Conservation (phyloP, 2,888 invertebrate species). For the Meganola albula region DNA sequence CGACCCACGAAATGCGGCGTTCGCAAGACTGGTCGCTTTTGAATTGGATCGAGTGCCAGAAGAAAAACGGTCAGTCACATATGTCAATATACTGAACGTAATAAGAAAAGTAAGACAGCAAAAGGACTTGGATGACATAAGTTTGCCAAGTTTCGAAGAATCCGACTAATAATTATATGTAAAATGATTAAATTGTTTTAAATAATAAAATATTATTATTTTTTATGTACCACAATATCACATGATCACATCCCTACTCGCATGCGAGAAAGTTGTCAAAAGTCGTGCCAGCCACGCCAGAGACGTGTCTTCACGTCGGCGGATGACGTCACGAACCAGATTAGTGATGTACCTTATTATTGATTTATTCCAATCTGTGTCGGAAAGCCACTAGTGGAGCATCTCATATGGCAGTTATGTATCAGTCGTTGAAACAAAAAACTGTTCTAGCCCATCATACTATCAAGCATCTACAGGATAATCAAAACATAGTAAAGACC, state of each 20-base stretch:
- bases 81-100: conserved; percentile 8
- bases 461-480: too few relatives aligned
- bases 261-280: conserved; percentile 6
- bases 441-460: too few relatives aligned
- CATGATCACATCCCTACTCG: conserved; percentile 5
- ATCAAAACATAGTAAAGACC: too few relatives aligned
- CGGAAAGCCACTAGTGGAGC: too few relatives aligned
- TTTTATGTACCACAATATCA: conserved; percentile 5
- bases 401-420: too few relatives aligned
- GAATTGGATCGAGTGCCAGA: conserved; percentile 11
- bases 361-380: conserved; percentile 6
- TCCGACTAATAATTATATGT: conserved; percentile 4
- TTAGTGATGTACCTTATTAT: conserved; percentile 6
- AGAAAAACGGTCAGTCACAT: conserved; percentile 8
- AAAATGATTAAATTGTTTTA: conserved; percentile 4
- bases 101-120: conserved; percentile 10
- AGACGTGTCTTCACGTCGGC: conserved; percentile 4
- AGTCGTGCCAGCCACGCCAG: conserved; percentile 4
- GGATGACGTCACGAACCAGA: conserved; percentile 4
- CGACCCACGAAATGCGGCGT: conserved; percentile 12
- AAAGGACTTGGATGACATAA: conserved; percentile 4
- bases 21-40: conserved; percentile 10
- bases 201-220: conserved; percentile 5
- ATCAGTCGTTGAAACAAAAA: too few relatives aligned
- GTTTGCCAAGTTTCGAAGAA: conserved; percentile 4